Percentiles rank a stretch among this genome's conserved stretches.
Evolutionary conservation across 2,797 vertebrate species (phyloP).

Genomic region (Threskiornis aethiopicus): DNA sequence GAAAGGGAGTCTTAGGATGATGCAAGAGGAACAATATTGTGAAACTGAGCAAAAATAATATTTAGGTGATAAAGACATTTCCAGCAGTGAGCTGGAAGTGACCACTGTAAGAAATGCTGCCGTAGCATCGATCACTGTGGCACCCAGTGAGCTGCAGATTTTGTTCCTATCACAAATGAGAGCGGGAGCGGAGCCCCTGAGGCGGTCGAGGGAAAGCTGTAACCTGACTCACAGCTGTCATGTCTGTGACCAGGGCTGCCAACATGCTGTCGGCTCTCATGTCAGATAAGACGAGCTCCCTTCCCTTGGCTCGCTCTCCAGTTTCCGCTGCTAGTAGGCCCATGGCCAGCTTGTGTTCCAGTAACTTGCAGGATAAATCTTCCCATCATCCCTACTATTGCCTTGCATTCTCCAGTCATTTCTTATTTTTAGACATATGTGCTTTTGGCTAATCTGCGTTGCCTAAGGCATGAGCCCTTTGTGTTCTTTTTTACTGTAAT

Average conservation of each 20-base stretch:
- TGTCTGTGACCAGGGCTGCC: not conserved
- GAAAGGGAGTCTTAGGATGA: not conserved
- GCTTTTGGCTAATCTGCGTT: not conserved
- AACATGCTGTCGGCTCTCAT: not conserved
- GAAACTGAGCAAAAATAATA: not conserved
- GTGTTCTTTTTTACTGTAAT: not conserved
- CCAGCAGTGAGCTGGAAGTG: not conserved
- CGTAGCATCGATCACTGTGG: rapidly evolving
- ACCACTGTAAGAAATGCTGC: rapidly evolving
- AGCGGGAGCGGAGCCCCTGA: not conserved
- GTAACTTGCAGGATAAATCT: not conserved
- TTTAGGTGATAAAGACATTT: not conserved
- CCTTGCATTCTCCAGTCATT: not conserved
- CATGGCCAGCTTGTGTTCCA: not conserved
- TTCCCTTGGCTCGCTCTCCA: not conserved
- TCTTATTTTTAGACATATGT: not conserved
- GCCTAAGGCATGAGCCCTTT: not conserved
- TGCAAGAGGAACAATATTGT: not conserved
- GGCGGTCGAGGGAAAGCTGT: not conserved
- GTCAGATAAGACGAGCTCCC: not conserved
- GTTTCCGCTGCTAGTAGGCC: not conserved
- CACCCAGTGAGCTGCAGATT: not conserved
- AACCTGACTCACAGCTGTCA: not conserved
- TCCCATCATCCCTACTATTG: not conserved
- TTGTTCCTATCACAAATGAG: not conserved